Base-by-base conservation (phyloP, 2,888 invertebrate species). In the Rotaria magnacalcarata region DNA sequence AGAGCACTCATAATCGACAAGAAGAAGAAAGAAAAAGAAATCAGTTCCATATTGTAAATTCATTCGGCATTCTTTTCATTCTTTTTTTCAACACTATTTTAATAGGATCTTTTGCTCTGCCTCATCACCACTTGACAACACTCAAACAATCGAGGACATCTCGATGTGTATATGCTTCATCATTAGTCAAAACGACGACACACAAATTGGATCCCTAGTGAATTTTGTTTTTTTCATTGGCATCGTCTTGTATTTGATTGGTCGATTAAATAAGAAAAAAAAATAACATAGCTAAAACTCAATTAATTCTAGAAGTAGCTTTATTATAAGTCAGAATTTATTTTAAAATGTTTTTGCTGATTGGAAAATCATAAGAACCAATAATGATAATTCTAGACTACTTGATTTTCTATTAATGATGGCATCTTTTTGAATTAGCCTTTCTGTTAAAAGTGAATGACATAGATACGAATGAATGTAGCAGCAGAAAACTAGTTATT, bases 81-180 rank as follows among this genome's bases (percentile, higher is more conserved):
- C 60, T 34, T 34, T 67, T 67, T 16, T 34, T 34, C 16, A 67
- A 67, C 67, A 67, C 67, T 67, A 34, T 67, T 67, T 67, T 67
- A 67, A 67, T 67, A 67, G 67, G 67, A 67, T 67, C 67, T 67
- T 67, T 67, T 67, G 34, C 67, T 67, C 16, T 67, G 67, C 67
- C 67, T 67, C 67, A 67, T 67, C 67, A 67, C 67, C 34, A 67
- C 67, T 67, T 67, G 67, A 67, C 67, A 34, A 67, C 67, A 67
- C 67, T 67, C 34, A 41, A 14, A 67, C 3, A 5, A 67, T 67
- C 34, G 67, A 34, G 34, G 34, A 67, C 27, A 27, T 19, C 34
- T 34, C 34, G 27, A 27, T 34, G 34, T 67, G 34, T 34, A 34
- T 19, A 67, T 19, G 67, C 27, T 67, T 67, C 14, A 67, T 67